Evolutionary conservation across 1,140 invertebrate genomes (phyloP).

Genomic region (Lucilia sericata): DNA sequence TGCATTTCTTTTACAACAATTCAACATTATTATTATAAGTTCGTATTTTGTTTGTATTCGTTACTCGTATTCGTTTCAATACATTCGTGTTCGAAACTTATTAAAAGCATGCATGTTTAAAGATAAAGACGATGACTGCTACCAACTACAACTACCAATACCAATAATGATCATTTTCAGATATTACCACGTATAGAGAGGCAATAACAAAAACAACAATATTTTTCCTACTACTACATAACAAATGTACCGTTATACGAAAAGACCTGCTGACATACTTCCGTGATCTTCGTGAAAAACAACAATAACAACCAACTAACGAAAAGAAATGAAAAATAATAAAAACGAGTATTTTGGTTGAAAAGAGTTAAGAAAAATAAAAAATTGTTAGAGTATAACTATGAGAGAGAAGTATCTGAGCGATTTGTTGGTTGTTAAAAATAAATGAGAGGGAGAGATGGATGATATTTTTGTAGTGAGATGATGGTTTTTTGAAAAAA

Average conservation of each 20-base stretch:
- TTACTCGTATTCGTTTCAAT: background rate
- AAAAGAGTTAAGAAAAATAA: background rate
- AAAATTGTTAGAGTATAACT: too few relatives aligned
- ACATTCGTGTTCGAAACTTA: background rate
- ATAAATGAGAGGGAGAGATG: background rate
- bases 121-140: background rate
- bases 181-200: background rate
- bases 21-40: too few relatives aligned
- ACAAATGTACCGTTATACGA: slow-evolving; percentile 64
- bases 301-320: slow-evolving; percentile 50
- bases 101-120: background rate
- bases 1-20: too few relatives aligned
- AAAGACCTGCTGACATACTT: slow-evolving; percentile 69
- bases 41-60: too few relatives aligned
- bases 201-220: background rate
- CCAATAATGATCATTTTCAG: background rate
- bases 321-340: slow-evolving; percentile 50
- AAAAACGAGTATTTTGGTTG: slow-evolving; percentile 53
- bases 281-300: slow-evolving; percentile 59
- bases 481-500: background rate
- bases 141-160: background rate
- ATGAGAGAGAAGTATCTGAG: background rate
- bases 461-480: background rate
- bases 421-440: background rate
- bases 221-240: slow-evolving; percentile 30